Percentiles rank a stretch among this genome's conserved stretches.
Conservation (phyloP, 1,140 invertebrate species). For the Gonatopus flavifemur region DNA sequence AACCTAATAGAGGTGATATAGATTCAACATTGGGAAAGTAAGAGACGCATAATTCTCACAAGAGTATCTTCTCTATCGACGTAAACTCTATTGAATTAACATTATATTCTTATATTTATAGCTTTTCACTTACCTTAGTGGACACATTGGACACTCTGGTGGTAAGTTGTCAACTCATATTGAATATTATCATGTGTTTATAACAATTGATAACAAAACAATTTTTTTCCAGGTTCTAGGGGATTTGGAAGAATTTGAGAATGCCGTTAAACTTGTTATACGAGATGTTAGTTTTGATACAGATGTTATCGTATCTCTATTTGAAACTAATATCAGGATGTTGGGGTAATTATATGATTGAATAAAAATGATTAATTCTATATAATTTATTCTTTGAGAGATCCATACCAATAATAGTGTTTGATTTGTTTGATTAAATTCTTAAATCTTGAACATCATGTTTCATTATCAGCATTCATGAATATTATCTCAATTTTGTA, state of each 20-base stretch:
- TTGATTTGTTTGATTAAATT: background rate
- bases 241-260: conserved; percentile 92
- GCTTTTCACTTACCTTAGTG: conserved; percentile 94
- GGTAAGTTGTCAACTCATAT: conserved; percentile 54
- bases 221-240: conserved; percentile 69
- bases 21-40: conserved; percentile 96
- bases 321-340: conserved; percentile 97
- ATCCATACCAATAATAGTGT: background rate
- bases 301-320: conserved; percentile 95
- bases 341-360: conserved; percentile 71
- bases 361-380: background rate
- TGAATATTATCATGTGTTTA: conserved; percentile 3
- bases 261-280: conserved; percentile 84
- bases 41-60: conserved; percentile 52
- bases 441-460: no score
- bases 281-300: conserved; percentile 87
- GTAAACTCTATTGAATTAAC: background rate
- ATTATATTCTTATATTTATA: conserved; percentile 59
- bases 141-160: conserved; percentile 94
- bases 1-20: conserved; percentile 89
- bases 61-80: conserved; percentile 1
- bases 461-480: no score
- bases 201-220: conserved; percentile 2
- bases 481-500: conserved; percentile 56
- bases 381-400: background rate